Conservation (phyloP, 2,797 vertebrate species). For the Vireo griseus region DNA sequence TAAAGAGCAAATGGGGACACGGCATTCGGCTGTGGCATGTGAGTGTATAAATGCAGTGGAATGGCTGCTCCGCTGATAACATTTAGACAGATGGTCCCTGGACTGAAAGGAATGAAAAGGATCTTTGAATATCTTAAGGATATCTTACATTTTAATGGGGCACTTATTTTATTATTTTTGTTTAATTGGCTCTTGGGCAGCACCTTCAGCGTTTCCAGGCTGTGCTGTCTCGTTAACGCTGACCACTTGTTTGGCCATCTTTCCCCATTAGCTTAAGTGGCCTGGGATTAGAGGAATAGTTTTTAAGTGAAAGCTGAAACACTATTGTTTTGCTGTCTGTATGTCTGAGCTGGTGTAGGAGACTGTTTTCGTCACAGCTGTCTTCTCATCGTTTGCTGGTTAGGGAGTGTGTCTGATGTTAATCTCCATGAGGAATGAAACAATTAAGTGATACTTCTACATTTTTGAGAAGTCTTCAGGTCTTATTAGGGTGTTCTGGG, state of each 20-base stretch:
- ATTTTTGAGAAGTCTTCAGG: background rate
- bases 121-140: slow-evolving; percentile 52
- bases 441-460: background rate
- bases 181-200: background rate
- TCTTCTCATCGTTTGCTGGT: slow-evolving; percentile 25
- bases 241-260: background rate
- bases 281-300: slow-evolving; percentile 4
- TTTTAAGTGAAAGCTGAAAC: slow-evolving; percentile 51
- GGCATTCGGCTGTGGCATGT: slow-evolving; percentile 84
- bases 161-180: background rate
- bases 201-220: background rate
- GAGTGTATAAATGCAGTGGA: slow-evolving; percentile 81
- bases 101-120: slow-evolving; percentile 73
- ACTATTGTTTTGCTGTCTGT: slow-evolving; percentile 48
- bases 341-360: slow-evolving; percentile 13
- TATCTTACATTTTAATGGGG: slow-evolving; percentile 15
- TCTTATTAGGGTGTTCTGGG: background rate
- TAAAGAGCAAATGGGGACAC: slow-evolving; percentile 82
- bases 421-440: slow-evolving; percentile 36
- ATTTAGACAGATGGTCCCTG: slow-evolving; percentile 74
- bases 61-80: slow-evolving; percentile 64
- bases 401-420: slow-evolving; percentile 48
- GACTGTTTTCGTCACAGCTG: slow-evolving; percentile 13
- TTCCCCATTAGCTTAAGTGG: background rate
- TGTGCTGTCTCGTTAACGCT: background rate